Evolutionary conservation across 2,113 vertebrate genomes (phyloP).

Genomic region (Chinchilla lanigera): DNA sequence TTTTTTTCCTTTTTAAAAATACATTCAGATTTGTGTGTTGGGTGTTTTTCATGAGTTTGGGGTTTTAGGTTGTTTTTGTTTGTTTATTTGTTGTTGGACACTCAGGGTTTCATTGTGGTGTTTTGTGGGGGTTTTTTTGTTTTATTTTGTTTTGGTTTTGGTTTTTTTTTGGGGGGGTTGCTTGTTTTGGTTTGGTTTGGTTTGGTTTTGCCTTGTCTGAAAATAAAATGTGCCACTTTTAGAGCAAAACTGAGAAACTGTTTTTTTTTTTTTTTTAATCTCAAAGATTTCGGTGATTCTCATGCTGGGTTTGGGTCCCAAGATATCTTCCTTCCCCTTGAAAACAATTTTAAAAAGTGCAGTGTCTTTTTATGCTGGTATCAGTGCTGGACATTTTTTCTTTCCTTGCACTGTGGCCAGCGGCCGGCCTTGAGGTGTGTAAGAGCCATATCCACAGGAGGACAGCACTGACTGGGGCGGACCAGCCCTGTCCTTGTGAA

Average conservation of each 20-base stretch:
- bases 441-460: background rate
- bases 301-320: background rate
- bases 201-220: constrained; percentile 1
- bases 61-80: background rate
- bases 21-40: background rate
- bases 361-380: background rate
- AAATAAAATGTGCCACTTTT: constrained; percentile 9
- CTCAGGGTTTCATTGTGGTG: background rate
- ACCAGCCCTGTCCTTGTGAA: background rate
- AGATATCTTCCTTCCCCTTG: background rate
- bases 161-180: background rate
- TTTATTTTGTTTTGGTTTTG: background rate
- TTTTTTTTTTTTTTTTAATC: background rate
- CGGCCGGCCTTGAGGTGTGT: background rate
- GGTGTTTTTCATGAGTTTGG: background rate
- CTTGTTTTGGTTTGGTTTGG: background rate
- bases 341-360: background rate
- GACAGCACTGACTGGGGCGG: background rate
- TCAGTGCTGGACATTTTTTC: background rate
- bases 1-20: background rate
- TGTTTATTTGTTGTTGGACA: background rate
- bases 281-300: background rate
- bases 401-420: background rate
- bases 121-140: background rate
- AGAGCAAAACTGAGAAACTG: background rate